Percentiles rank a stretch among this genome's conserved stretches.
These are phyloP conservation scores for Oryctolagus cuniculus DNA, from an alignment of 2,113 vertebrate species.

Conservation along the genomic window mOryCun1.1 NC_091451.1:16956001-16956500, in stretches of 20 bases:
- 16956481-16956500: background rate
- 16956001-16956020: constrained; percentile 16
- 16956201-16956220: background rate
- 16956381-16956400: constrained; percentile 2
- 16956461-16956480: background rate
- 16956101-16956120: constrained; percentile 26
- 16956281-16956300: constrained; percentile 19
- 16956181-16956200: background rate
- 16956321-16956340: background rate
- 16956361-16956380: constrained; percentile 8
- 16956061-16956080: background rate
- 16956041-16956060: background rate
- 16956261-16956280: constrained; percentile 17
- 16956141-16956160: constrained; percentile 28
- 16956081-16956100: background rate
- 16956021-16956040: constrained; percentile 33
- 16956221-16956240: constrained; percentile 43
- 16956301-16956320: constrained; percentile 4
- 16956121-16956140: constrained; percentile 21
- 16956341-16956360: background rate
- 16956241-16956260: background rate
- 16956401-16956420: background rate
- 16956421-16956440: background rate
- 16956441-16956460: background rate
- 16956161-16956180: background rate